Conservation (phyloP, 2,113 vertebrate species). For the Hylia prasina region DNA sequence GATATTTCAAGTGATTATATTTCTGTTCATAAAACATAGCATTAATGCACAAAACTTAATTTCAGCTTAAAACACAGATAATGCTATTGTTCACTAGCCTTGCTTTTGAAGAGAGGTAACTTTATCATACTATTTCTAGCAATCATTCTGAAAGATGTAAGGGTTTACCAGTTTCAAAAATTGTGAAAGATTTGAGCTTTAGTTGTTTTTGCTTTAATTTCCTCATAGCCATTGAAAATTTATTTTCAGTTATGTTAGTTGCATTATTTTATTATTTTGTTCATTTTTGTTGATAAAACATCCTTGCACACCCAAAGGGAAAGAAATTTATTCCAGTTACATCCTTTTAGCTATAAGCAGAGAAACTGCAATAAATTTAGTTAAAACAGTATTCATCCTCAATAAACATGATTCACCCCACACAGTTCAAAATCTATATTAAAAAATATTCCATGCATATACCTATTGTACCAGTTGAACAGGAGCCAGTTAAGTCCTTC, state of each 20-base stretch:
- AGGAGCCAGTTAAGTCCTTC: constrained; percentile 99
- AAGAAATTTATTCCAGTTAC: neutral
- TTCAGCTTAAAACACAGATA: neutral
- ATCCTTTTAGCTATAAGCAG: neutral
- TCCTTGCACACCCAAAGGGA: neutral
- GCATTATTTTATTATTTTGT: neutral
- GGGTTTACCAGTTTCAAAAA: neutral
- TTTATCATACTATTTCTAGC: neutral
- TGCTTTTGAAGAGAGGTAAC: neutral
- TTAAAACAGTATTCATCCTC: neutral
- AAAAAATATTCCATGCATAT: constrained; percentile 26
- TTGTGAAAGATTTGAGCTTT: neutral
- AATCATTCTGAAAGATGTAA: neutral
- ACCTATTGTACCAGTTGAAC: constrained; percentile 99
- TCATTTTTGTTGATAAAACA: neutral
- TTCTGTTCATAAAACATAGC: neutral
- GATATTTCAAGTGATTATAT: neutral
- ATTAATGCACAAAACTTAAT: neutral
- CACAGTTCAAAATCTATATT: neutral
- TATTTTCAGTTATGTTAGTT: neutral
- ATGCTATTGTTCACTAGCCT: neutral
- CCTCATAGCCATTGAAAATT: neutral
- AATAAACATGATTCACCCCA: neutral
- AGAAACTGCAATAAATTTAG: neutral
- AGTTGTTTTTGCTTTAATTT: neutral